Evolutionary conservation across 1,140 invertebrate species (phyloP), one percentile per base, ranked within the genome.

Genomic region (Drosophila ambigua): DNA sequence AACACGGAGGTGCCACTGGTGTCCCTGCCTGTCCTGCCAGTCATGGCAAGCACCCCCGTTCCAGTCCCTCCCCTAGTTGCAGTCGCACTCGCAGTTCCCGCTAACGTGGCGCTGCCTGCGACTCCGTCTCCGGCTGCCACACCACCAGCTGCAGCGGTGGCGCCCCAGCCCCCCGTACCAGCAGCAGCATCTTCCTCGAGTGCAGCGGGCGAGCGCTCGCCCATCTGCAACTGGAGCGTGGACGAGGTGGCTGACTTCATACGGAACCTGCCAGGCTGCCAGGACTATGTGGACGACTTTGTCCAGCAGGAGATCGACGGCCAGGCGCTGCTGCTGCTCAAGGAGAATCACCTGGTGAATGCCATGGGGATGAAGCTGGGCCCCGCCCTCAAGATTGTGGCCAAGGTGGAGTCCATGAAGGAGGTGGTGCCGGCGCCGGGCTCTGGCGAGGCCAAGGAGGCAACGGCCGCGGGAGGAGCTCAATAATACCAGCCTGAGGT

Each of bases 321-420:
- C 0, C 97, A 99, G 90, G 98, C 98, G 5, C 92, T 99, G 20
- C 94, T 99, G 93, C 93, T 99, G 48, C 94, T 99, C n/a, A 98
- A 98, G 91, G 97, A 98, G 67, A 97, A 99, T 87, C 98, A 99
- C 93, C 92, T 99, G 8, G 98, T 99, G 93, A 96, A 96, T 28
- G 96, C 97, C 4, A 98, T 99, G 95, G 96, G 95, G 39, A 98
- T 99, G 94, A 98, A 98, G 89, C 93, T 99, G 0, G 98, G 98
- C 2, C 98, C 98, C 0, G 98, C 98, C 0, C 93, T 99, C 13
- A 99, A 99, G 93, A 98, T 99, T 44, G 97, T 98, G 75, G 96
- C 97, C 13, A 91, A 92, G 54, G 87, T 92, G 31, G 90, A 92
- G 52, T 91, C 91, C 28, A 92, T 92, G 79, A 92, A 92, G 61